Conservation (phyloP, 2,113 vertebrate genomes). For the Bufo gargarizans region DNA sequence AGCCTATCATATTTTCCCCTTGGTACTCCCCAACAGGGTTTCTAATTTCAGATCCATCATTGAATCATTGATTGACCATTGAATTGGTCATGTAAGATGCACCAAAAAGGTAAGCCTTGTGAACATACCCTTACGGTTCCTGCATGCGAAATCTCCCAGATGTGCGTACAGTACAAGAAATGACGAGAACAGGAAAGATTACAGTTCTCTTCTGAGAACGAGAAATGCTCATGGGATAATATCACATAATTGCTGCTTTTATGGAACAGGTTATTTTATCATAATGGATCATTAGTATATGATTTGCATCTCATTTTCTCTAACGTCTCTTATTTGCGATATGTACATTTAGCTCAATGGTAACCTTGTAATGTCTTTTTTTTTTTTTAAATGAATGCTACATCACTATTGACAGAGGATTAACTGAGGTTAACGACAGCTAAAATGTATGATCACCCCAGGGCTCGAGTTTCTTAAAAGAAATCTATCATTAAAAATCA, state of each 20-base stretch:
- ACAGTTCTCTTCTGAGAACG: neutral
- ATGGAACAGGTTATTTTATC: conserved; percentile 54
- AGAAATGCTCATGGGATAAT: conserved; percentile 39
- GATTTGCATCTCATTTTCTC: conserved; percentile 57
- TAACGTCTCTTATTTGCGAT: conserved; percentile 34
- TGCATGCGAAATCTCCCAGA: neutral
- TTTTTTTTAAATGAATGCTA: conserved; percentile 26
- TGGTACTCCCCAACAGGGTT: neutral
- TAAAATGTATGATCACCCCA: conserved; percentile 28
- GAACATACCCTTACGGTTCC: neutral
- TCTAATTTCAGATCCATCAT: neutral
- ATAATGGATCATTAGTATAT: conserved; percentile 59
- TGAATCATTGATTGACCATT: too few relatives aligned
- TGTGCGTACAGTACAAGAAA: neutral
- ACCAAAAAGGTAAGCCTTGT: too few relatives aligned
- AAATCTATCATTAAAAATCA: conserved; percentile 46
- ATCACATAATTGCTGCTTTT: conserved; percentile 56
- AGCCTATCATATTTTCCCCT: neutral
- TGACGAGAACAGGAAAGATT: conserved; percentile 8
- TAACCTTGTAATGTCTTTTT: conserved; percentile 30
- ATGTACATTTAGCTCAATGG: conserved; percentile 33
- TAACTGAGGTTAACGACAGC: conserved; percentile 50
- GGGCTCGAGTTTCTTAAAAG: conserved; percentile 4
- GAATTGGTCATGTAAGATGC: too few relatives aligned
- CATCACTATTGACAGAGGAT: conserved; percentile 42